Evolutionary conservation across 1,140 invertebrate species (phyloP), one percentile per base, ranked within the genome.

Genomic region (Pseudobourletiella spinata): DNA sequence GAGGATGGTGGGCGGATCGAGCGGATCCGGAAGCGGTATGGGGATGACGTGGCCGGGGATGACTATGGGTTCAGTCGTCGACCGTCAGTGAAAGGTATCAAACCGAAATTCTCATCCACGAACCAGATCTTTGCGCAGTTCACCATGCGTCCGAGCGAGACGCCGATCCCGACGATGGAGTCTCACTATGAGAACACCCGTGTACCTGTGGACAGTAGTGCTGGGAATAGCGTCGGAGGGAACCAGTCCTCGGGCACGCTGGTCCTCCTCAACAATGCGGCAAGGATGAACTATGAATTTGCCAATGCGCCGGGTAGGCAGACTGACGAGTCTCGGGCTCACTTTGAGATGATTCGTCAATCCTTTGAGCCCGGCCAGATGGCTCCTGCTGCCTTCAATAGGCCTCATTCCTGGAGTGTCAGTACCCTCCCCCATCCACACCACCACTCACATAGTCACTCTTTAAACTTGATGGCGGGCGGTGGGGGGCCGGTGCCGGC

Each of bases 61-160:
- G 68, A 70, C 61, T 70, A 70, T 48, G 68, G 68, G 1, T 70
- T 70, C 35, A 65, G 63, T 51, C 54, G 65, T n/a, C 52, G 68
- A 42, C 68, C 68, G 2, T 70, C 68, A 18, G 68, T 70, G 16
- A 67, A 70, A 61, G 68, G 68, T 32, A 70, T 70, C 46, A 70
- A 70, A 48, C 65, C 65, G n/a, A 70, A 70, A 46, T 70, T 70
- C 48, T 67, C 68, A 16, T 62, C 64, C 6, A 66, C 64, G 16
- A 69, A 69, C 64, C 68, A 69, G 61, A 69, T 69, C 35, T 69
- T 69, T 67, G 68, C 68, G 25, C 64, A 66, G 25, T 69, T 67
- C 43, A 66, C 64, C 11, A 63, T 64, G 46, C 32, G 61, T 20
- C 63, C 62, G 30, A 35, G 28, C 30, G 61, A 63, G 50, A 64